phyloP scores from a whole-genome alignment of 2,888 invertebrate species.

The Lochmaea capreae region DNA sequence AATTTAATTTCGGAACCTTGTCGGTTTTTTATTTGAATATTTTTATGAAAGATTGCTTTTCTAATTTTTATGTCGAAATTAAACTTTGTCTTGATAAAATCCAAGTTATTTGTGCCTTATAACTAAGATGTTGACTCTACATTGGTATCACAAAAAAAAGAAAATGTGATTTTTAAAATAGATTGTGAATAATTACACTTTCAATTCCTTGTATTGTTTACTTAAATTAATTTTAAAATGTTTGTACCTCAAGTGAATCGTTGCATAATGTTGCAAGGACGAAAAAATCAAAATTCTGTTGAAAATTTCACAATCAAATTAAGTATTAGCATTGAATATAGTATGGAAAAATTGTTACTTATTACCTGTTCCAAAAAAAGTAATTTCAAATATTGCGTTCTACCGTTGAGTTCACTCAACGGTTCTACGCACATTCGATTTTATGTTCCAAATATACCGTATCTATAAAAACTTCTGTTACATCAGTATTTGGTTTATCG shows the following conservation, averaged over 20 bases:
- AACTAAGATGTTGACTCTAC: background rate
- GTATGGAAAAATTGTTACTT: too few relatives aligned
- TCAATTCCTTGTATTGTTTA: background rate
- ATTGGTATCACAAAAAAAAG: too few relatives aligned
- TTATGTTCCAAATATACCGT: too few relatives aligned
- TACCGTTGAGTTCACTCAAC: too few relatives aligned
- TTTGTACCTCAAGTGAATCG: background rate
- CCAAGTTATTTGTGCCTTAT: background rate
- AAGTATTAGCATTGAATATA: background rate
- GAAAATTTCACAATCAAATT: background rate
- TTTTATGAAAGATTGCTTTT: background rate
- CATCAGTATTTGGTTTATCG: too few relatives aligned
- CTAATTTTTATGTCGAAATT: background rate
- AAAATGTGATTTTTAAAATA: too few relatives aligned
- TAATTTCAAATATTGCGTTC: too few relatives aligned
- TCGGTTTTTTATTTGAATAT: background rate
- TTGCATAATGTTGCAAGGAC: background rate
- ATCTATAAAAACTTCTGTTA: too few relatives aligned
- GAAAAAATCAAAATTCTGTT: conserved; percentile 1
- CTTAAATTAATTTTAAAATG: background rate
- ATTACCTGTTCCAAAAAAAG: background rate
- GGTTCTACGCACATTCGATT: too few relatives aligned
- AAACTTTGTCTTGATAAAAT: background rate
- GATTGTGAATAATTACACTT: too few relatives aligned
- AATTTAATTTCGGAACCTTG: background rate